Evolutionary conservation across 2,113 vertebrate genomes (phyloP).

Genomic region (Murina feae): DNA sequence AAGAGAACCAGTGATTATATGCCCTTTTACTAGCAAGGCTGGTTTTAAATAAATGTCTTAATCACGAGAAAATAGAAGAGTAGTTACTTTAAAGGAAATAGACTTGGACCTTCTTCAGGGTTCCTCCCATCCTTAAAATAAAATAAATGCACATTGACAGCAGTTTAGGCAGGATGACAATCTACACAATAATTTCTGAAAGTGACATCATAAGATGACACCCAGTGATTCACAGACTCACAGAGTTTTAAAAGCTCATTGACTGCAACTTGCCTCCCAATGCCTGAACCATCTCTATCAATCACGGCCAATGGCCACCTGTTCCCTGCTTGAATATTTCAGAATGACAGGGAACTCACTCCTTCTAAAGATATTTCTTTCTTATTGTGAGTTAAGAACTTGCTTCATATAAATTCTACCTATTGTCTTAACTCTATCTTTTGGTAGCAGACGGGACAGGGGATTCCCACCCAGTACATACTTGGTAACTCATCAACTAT

Average conservation of each 20-base stretch:
- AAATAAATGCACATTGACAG: neutral
- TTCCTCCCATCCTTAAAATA: neutral
- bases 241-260: constrained; percentile 9
- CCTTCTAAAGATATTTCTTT: neutral
- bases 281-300: neutral
- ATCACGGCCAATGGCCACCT: neutral
- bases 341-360: neutral
- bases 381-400: neutral
- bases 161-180: neutral
- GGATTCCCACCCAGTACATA: neutral
- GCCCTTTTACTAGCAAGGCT: constrained; percentile 59
- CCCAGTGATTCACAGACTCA: constrained; percentile 31
- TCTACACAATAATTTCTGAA: constrained; percentile 48
- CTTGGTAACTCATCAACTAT: neutral
- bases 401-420: neutral
- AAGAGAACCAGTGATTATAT: constrained; percentile 59
- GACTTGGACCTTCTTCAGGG: neutral
- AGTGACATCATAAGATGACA: constrained; percentile 26
- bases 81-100: constrained; percentile 55
- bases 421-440: neutral
- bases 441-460: neutral
- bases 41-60: constrained; percentile 75
- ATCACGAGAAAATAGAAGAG: constrained; percentile 61
- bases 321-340: neutral
- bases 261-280: neutral